Evolutionary conservation across 2,113 vertebrate genomes (phyloP), one percentile per base, ranked within the genome.

Genomic region (Hiodon tergisus): DNA sequence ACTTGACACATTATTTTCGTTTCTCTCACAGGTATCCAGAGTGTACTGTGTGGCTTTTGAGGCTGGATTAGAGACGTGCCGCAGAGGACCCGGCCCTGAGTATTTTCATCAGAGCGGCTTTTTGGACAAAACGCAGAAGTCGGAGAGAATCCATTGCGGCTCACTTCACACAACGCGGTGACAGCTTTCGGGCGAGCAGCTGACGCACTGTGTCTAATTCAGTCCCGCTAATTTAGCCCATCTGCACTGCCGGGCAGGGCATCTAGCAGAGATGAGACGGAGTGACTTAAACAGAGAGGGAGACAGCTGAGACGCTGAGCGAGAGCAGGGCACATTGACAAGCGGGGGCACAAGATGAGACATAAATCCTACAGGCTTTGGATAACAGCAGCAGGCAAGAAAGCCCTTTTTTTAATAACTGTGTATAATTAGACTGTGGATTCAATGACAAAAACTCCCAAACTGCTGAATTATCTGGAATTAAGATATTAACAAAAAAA

Each of bases 401-500:
- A 71, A 50, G 71, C 58, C 71, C 61, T 76, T 69, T 63, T 70
- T 31, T 31, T 31, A 31, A 76, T 70, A 65, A 58, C 75, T n/a
- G 51, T 14, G 60, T 63, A 46, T 65, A 76, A 76, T 76, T 76
- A 76, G 65, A 17, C 71, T 62, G 54, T 47, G 52, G 72, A 63
- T 62, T 77, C 60, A 57, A 77, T 79, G 67, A n/a, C 65, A 31
- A 53, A 78, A 78, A 79, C 66, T 78, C 68, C 54, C 76, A 79
- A 62, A 78, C 75, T 80, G 55, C 69, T 78, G 76, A 80, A 81
- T 81, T 80, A 79, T 72, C 47, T 54, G 55, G 73, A 75, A 78
- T 78, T 80, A 79, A 74, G 62, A 69, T 67, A 73, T 76, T 76
- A 72, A 59, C 14, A 60, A 71, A 76, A 52, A 17, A 46, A 31